Evolutionary conservation across 2,888 invertebrate genomes (phyloP), one percentile per base, ranked within the genome.

Genomic region (Liopterus haemorrhoidalis): DNA sequence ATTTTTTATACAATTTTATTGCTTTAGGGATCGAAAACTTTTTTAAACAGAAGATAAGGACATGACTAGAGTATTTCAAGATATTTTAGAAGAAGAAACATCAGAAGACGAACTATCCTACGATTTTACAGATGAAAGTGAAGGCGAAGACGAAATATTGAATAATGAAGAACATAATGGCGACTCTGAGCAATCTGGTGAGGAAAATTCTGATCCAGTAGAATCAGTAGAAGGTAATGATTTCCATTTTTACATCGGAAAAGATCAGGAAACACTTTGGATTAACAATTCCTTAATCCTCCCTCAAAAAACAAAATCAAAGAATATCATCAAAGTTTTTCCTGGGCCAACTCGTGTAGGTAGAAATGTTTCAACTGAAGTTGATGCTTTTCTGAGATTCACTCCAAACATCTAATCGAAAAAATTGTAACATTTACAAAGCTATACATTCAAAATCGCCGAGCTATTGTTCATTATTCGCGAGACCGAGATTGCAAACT

Each of bases 351-450:
- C n/a, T n/a, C n/a, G n/a, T n/a, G n/a, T n/a, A 46, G 25, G 11
- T 11, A 41, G 25, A 27, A 46, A 49, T 15, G 40, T 48, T 37
- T 14, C 49, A 39, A 27, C 18, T 32, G 39, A 38, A 31, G 27
- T 38, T 11, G 35, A 39, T 19, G 25, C 50, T 50, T 52, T 36
- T 16, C 36, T 27, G 39, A 40, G 38, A 41, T 50, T 32, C 25
- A 50, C 19, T 40, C 33, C 20, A 32, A 27, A n/a, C 21, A 47
- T 35, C 49, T 50, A 14, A 49, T 49, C 9, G 49, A 51, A 4
- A 46, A 47, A 21, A 49, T 47, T 35, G 41, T 49, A 20, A 37
- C 24, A 24, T 32, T 49, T 41, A 55, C 54, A 28, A 54, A 55
- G 40, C 36, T 51, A 28, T 51, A 47, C 44, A 54, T 54, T 32